Evolutionary conservation across 2,888 invertebrate species (phyloP).

Genomic region (Drosophila nigricruria): DNA sequence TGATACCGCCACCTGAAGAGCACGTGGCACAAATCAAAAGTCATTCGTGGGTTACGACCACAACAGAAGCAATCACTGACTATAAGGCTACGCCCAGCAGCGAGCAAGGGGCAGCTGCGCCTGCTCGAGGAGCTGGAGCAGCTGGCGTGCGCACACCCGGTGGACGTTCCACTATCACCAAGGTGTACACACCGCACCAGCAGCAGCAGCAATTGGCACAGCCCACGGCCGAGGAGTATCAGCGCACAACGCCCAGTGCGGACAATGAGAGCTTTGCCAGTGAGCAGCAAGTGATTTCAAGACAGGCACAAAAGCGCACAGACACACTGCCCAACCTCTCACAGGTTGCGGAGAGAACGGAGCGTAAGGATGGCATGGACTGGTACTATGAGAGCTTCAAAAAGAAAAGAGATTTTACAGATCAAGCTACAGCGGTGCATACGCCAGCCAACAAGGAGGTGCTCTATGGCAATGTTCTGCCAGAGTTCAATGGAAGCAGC

Average conservation of each 20-base stretch:
- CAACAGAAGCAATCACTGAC: constrained; percentile 39
- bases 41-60: constrained; percentile 74
- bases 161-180: constrained; percentile 88
- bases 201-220: constrained; percentile 74
- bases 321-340: constrained; percentile 68
- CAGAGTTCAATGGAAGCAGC: constrained; percentile 22
- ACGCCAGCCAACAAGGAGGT: constrained; percentile 50
- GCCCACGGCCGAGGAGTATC: constrained; percentile 85
- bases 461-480: constrained; percentile 22
- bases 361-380: constrained; percentile 87
- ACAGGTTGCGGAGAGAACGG: constrained; percentile 83
- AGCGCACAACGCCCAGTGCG: constrained; percentile 79
- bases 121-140: constrained; percentile 30
- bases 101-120: constrained; percentile 13
- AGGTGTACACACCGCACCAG: constrained; percentile 85
- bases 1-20: constrained; percentile 85
- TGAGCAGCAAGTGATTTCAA: constrained; percentile 57
- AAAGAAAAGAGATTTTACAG: constrained; percentile 70
- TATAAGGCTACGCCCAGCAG: constrained; percentile 54
- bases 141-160: constrained; percentile 76
- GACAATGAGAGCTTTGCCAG: constrained; percentile 64
- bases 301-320: constrained; percentile 74
- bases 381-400: constrained; percentile 95
- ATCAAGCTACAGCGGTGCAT: constrained; percentile 34
- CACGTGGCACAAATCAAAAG: constrained; percentile 80